A percentile compares a stretch with the other conserved stretches of the same genome.
Evolutionary conservation across 1,140 invertebrate species (phyloP).

Genomic region (Odontomachus brunneus): DNA sequence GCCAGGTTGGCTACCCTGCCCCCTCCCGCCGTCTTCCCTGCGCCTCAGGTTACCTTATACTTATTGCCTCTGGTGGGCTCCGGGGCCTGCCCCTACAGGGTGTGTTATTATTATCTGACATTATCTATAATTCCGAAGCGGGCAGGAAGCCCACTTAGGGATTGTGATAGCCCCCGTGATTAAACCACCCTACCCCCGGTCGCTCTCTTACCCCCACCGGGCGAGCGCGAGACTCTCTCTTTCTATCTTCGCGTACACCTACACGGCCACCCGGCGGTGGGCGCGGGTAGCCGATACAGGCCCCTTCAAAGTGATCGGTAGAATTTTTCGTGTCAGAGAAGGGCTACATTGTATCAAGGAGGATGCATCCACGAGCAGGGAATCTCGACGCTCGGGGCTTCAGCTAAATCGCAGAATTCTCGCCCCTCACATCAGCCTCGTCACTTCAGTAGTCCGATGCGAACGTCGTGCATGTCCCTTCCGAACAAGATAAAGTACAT

Average conservation of each 20-base stretch:
- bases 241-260: conserved; percentile 75
- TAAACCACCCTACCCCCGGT: conserved; percentile 80
- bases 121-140: conserved; percentile 86
- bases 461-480: neutral
- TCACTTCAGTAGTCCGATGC: neutral
- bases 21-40: conserved; percentile 56
- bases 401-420: neutral
- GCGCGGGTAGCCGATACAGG: conserved; percentile 67
- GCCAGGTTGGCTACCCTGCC: conserved; percentile 40
- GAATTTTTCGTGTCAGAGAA: conserved; percentile 18
- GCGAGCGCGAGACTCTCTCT: conserved; percentile 4
- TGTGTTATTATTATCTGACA: conserved; percentile 86
- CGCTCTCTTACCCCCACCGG: conserved; percentile 68
- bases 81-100: conserved; percentile 78
- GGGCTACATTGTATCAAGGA: conserved; percentile 33
- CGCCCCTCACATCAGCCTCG: neutral
- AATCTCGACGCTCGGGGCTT: neutral
- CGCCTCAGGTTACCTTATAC: conserved; percentile 82
- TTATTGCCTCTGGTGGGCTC: conserved; percentile 82
- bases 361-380: conserved; percentile 1
- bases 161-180: conserved; percentile 85
- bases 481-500: neutral
- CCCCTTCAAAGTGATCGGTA: conserved; percentile 66
- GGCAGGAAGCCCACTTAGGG: conserved; percentile 85
- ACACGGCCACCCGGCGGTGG: conserved; percentile 65